Percentiles rank a stretch among this genome's conserved stretches.
Conservation (phyloP, 1,140 invertebrate species). For the Papilio polyxenes region DNA sequence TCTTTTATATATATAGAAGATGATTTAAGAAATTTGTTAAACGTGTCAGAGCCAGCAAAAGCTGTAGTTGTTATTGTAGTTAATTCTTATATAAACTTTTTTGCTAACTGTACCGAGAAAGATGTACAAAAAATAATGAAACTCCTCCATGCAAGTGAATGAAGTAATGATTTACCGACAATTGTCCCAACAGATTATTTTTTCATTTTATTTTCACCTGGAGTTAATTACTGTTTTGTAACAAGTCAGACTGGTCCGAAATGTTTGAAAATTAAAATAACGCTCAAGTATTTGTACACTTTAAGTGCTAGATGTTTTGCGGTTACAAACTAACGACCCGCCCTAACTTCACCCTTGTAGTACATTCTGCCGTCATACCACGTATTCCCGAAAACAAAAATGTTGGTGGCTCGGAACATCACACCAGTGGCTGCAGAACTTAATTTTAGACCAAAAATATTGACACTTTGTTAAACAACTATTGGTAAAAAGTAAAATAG, state of each 20-base stretch:
- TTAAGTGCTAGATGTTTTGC: background rate
- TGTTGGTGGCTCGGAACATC: too few relatives aligned
- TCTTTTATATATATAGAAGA: too few relatives aligned
- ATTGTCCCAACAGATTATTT: constrained; percentile 41
- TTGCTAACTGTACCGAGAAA: background rate
- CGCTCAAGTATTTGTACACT: constrained; percentile 1
- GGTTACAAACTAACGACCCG: background rate
- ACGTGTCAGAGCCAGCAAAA: background rate
- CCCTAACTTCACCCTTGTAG: background rate
- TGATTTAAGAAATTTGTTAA: too few relatives aligned
- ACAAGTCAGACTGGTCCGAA: constrained; percentile 23
- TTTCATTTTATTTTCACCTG: constrained; percentile 35
- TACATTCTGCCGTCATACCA: too few relatives aligned
- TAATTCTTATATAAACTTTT: background rate
- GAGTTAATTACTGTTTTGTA: constrained; percentile 40
- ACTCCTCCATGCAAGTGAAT: constrained; percentile 33
- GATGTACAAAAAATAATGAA: constrained; percentile 17
- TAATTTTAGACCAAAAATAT: too few relatives aligned
- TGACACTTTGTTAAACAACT: too few relatives aligned
- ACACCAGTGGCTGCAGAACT: too few relatives aligned
- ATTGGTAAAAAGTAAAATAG: too few relatives aligned
- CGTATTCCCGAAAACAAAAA: too few relatives aligned
- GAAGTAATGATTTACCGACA: constrained; percentile 44
- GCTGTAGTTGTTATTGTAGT: too few relatives aligned
- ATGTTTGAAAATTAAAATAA: constrained; percentile 34